Evolutionary conservation across 2,888 invertebrate species (phyloP).

Genomic region (Sphaerophoria taeniata): DNA sequence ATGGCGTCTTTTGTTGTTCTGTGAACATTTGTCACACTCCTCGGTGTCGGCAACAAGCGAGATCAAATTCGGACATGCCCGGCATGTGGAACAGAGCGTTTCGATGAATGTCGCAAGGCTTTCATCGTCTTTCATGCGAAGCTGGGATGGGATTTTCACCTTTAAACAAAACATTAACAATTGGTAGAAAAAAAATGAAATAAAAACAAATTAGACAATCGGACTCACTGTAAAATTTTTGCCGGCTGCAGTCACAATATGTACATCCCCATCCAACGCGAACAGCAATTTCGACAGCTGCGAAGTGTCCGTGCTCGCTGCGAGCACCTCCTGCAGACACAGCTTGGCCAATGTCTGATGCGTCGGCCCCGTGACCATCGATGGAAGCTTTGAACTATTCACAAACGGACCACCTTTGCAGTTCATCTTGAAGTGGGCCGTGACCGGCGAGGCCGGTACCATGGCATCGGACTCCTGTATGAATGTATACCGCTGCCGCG

Average conservation of each 20-base stretch:
- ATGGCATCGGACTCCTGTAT: slow-evolving; percentile 84
- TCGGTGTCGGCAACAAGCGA: slow-evolving; percentile 82
- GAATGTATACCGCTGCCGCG: slow-evolving; percentile 84
- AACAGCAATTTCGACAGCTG: slow-evolving; percentile 81
- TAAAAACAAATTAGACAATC: slow-evolving; percentile 16
- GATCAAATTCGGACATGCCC: slow-evolving; percentile 82
- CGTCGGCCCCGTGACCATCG: slow-evolving; percentile 84
- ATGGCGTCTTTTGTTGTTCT: slow-evolving; percentile 79
- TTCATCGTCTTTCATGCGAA: slow-evolving; percentile 81
- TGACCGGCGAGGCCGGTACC: slow-evolving; percentile 84
- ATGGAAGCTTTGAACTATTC: slow-evolving; percentile 83
- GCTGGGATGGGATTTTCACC: slow-evolving; percentile 82
- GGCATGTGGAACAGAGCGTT: slow-evolving; percentile 82
- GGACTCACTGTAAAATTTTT: slow-evolving; percentile 82
- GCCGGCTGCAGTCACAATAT: slow-evolving; percentile 82
- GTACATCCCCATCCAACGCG: slow-evolving; percentile 82
- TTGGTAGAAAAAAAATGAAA: not conserved
- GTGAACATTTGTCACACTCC: slow-evolving; percentile 82
- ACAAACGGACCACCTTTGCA: slow-evolving; percentile 84
- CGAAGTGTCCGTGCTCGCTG: slow-evolving; percentile 82
- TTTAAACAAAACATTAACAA: slow-evolving; percentile 54
- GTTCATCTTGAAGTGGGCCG: slow-evolving; percentile 84
- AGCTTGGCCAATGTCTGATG: slow-evolving; percentile 82
- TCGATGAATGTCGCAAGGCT: slow-evolving; percentile 82
- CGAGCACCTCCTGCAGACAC: slow-evolving; percentile 82